Percentiles rank a stretch among this genome's conserved stretches.
phyloP scores from a whole-genome alignment of 2,888 invertebrate genomes.

The Callyntrura sp. region DNA sequence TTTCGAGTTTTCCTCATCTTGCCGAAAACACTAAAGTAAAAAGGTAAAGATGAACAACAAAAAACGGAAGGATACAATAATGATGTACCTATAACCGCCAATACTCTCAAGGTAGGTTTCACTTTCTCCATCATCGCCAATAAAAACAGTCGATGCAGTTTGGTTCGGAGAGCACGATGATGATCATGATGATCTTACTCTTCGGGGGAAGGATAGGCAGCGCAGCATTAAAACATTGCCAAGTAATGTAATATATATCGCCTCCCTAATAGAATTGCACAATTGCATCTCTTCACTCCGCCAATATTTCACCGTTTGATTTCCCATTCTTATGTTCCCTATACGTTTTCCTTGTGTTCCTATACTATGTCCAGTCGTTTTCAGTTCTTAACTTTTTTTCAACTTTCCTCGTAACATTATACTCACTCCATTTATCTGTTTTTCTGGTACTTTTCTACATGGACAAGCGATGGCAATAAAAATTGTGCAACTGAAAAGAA shows the following conservation, averaged over 20 bases:
- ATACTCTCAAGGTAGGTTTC: not conserved
- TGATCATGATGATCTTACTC: too few species aligned
- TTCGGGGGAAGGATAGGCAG: conserved; percentile 20
- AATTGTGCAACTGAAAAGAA: conserved; percentile 44
- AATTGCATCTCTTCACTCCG: conserved; percentile 66
- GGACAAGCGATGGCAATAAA: conserved; percentile 64
- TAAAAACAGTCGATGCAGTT: conserved; percentile 66
- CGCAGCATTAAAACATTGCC: conserved; percentile 76
- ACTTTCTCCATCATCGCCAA: conserved; percentile 31
- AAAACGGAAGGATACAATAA: conserved; percentile 13
- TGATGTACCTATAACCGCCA: conserved; percentile 30
- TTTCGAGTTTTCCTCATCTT: conserved; percentile 18
- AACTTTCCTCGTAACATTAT: conserved; percentile 73
- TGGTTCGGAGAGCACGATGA: not conserved
- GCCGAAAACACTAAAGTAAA: not conserved
- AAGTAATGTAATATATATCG: conserved; percentile 43
- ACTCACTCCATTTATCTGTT: conserved; percentile 74
- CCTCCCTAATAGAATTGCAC: conserved; percentile 66
- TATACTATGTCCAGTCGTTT: conserved; percentile 25
- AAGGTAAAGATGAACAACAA: not conserved
- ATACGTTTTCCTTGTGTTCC: too few species aligned
- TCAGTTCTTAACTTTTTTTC: conserved; percentile 54
- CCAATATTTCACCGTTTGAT: conserved; percentile 62
- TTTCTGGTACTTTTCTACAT: conserved; percentile 62
- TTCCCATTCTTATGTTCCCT: conserved; percentile 63